Base-by-base conservation (phyloP, 2,113 vertebrate species). In the Tylochromis polylepis region DNA sequence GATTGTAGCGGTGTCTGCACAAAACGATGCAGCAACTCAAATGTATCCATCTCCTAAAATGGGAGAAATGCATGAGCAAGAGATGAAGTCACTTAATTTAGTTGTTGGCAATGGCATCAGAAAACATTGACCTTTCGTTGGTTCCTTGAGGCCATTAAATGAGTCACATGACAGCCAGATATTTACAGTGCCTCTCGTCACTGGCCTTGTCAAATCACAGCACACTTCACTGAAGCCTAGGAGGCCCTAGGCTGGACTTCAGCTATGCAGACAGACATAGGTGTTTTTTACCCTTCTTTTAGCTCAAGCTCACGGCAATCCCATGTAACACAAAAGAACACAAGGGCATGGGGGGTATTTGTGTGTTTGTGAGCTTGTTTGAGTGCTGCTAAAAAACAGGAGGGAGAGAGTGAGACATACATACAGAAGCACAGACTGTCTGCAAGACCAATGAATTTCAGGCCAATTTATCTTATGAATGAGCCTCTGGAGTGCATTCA, bases 131-230 rank as follows among this genome's bases (percentile, higher is more conserved):
- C 96, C 95, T 96, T 96, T 95, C 29, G 62, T 89, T 87, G 86
- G 24, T 93, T 95, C 94, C 95, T 95, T 34, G 46, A 85, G 95
- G 96, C 93, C 91, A 91, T 78, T 62, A 82, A 82, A 78, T 95
- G 95, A 94, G 93, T 96, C 95, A 96, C 93, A 85, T 94, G 95
- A 95, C 92, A 92, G 91, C 81, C 85, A 57, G 92, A 93, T 95
- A 94, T 95, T 95, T 94, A 93, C 93, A 94, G 94, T 91, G 88
- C 92, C 90, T 92, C 95, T 95, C 93, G 79, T 95, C 96, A 94
- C 84, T 92, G 93, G 94, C 93, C 94, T 89, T 96, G 95, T 95
- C 95, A 95, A 91, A 95, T 96, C 93, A 93, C 81, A 58, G 91
- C 94, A 95, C 94, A 94, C 95, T 95, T 91, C 94, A 95, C 58